Base-by-base conservation (phyloP, 2,888 invertebrate species). In the Eumerus sabulonum region DNA sequence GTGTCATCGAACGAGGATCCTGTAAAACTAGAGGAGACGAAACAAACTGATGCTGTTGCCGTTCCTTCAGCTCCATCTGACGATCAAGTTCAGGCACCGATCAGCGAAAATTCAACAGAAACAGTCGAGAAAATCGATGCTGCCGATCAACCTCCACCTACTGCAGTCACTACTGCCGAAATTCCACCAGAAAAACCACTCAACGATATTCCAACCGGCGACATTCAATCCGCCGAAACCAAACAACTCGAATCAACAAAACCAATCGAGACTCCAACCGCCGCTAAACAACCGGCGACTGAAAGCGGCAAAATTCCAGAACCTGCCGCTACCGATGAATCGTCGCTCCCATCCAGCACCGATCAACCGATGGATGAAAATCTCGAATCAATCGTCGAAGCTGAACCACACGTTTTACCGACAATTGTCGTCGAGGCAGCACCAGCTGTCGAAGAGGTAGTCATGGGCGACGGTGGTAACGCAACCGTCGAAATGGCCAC, bases 401-500 rank as follows among this genome's bases (percentile, higher is more conserved):
- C 71, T 27, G 68, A 79, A 9, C 74, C 74, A 0, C 27, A 4
- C 7, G 57, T 73, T 16, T 73, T 73, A 0, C 60, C 77, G 17
- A 9, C 62, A 47, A 53, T 76, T 17, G 50, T 70, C 13, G 53
- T 62, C 9, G 74, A 67, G 38, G 63, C 64, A 19, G 59, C 63
- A 11, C 42, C 84, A n/a, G 82, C 73, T n/a, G 85, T 85, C 19
- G 86, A 87, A 14, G 88, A 87, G 82, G 86, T 87, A 4, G 84
- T 86, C 2, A 87, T 87, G 87, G 83, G 84, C 11, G 82, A 84
- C 18, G 83, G 85, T 38, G 40, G 40, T 11, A 7, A 7, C 7
- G 27, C n/a, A n/a, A n/a, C 27, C 27, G 83, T 82, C 72, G 87
- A 84, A 76, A 88, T 88, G 86, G 86, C 87, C 62, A 88, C 88